Evolutionary conservation across 1,140 invertebrate species (phyloP).

Genomic region (Episyrphus balteatus): DNA sequence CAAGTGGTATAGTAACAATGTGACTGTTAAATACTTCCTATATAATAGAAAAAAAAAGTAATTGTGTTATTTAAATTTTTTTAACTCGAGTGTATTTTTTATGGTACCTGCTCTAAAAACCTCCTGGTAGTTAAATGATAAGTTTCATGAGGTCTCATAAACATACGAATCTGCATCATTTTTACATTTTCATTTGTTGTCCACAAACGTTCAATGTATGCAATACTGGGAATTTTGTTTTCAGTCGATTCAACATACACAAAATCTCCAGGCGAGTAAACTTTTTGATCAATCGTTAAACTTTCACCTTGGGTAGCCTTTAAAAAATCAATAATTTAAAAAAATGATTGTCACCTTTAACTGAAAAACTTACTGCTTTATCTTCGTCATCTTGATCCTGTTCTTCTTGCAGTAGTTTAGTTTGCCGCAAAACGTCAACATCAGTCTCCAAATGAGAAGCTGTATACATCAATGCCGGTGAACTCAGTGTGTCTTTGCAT

Average conservation of each 20-base stretch:
- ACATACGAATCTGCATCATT: conserved; percentile 80
- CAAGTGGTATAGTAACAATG: conserved; percentile 63
- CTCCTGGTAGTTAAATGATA: conserved; percentile 90
- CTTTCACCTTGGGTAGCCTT: conserved; percentile 21
- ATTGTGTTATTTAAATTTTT: too few relatives aligned
- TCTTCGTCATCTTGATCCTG: conserved; percentile 54
- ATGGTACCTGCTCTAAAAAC: conserved; percentile 64
- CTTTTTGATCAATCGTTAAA: conserved; percentile 35
- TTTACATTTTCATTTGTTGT: conserved; percentile 72
- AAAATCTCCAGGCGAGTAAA: conserved; percentile 32
- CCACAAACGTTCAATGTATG: conserved; percentile 80
- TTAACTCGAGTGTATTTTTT: neutral
- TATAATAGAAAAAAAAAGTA: neutral
- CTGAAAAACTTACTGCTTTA: conserved; percentile 12
- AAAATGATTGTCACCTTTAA: too few relatives aligned
- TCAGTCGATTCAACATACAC: conserved; percentile 32
- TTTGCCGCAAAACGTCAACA: conserved; percentile 62
- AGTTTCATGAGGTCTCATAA: conserved; percentile 75
- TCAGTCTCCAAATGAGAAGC: conserved; percentile 58
- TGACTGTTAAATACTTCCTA: conserved; percentile 92
- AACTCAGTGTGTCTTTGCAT: conserved; percentile 68
- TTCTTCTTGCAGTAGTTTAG: conserved; percentile 70
- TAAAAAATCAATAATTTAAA: conserved; percentile 7
- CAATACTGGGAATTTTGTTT: conserved; percentile 59
- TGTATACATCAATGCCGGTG: conserved; percentile 76